Evolutionary conservation across 2,113 vertebrate species (phyloP), one percentile per base, ranked within the genome.

Genomic region (Malurus cyaneus): DNA sequence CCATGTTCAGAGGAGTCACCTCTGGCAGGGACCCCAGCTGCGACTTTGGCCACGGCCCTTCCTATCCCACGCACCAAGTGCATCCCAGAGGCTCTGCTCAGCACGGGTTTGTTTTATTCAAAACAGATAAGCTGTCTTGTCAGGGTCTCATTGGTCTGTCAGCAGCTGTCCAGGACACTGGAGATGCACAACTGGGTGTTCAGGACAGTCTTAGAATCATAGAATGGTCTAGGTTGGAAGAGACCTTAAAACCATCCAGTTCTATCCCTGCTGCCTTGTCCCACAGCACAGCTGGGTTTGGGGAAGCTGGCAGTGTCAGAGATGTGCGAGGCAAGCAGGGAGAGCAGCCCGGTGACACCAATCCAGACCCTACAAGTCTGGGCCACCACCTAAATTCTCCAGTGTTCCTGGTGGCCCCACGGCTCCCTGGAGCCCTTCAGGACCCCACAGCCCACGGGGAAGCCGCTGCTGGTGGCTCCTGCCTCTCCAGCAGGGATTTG

Each of bases 241-340:
- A 25, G n/a, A 41, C 25, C 11, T 49, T 18, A 41, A 34, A 62
- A 6, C 1, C 28, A 29, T 24, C 5, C 41, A n/a, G 49, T 47
- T 41, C 73, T n/a, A 34, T 11, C 4, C 8, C 29, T 39, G 29
- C 41, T n/a, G 24, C 25, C 10, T 73, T 42, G 28, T 6, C 80
- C 14, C 36, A 26, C 42, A n/a, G 24, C 16, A 8, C 19, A 44
- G 42, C 57, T 66, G 78, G 34, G 44, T 19, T 21, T 26, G 26
- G 11, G 16, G 36, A 57, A 41, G 60, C 29, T 77, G 57, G 44
- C 42, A 13, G 11, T 11, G 62, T 18, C 73, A 52, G 66, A 54
- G 47, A 6, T 2, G 1, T 24, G 46, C n/a, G 29, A 80, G 49
- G 19, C 0, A 0, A 86, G 31, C 72, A 47, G 49, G 46, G 57